Evolutionary conservation across 2,113 vertebrate genomes (phyloP), one percentile per base, ranked within the genome.

Genomic region (Gymnarchus niloticus): DNA sequence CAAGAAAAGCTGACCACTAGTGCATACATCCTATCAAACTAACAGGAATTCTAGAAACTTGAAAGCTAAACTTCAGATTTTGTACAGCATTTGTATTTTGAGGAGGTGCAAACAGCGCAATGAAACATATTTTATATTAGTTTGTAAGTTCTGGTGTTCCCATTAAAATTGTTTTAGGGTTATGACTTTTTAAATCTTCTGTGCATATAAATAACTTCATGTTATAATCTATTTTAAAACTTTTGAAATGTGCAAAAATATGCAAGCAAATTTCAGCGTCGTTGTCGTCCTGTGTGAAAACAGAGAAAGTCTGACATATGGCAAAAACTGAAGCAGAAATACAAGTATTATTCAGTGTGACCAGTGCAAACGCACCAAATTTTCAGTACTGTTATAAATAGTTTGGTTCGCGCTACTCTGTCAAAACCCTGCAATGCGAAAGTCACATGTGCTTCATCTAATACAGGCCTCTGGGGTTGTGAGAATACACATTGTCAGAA

Each of bases 371-470:
- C 84, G 59, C 84, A 85, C 85, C 87, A 59, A 84, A 87, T 76
- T 84, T 89, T 84, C 84, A 61, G 86, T 82, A 61, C 73, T 81
- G 85, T 85, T 89, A 91, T 87, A 91, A 90, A 91, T 90, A 85
- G 87, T 84, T 77, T 87, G 87, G 52, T 48, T 81, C 69, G 83
- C 84, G 85, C 76, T 89, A 83, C 80, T 77, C 84, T 83, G 83
- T 88, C 86, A 77, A 86, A 87, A 33, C 84, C 87, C 85, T 78
- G 82, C 80, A 73, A 78, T 83, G 61, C 56, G 82, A 41, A 80
- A 54, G 56, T n/a, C n/a, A n/a, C n/a, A n/a, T n/a, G n/a, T 28
- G 41, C 56, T 83, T 56, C 54, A 56, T 49, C 52, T 56, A 86
- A 51, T 54, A 49, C 33, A 83, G 19, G 77, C 80, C 85, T 44